Conservation (phyloP, 2,888 invertebrate genomes). For the Agrochola lota region DNA sequence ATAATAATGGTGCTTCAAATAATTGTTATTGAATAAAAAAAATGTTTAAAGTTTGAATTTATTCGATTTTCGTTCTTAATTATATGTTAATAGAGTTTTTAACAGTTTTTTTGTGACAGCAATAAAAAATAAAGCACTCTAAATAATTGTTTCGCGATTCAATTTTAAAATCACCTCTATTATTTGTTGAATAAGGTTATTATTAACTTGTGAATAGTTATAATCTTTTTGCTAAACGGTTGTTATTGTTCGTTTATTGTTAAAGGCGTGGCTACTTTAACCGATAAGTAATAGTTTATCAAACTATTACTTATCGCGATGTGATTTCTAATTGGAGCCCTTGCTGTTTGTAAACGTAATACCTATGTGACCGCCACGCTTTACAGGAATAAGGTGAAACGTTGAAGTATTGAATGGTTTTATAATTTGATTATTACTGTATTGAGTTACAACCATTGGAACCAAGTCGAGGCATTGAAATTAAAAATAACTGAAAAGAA, state of each 20-base stretch:
- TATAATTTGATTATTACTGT: slow-evolving; percentile 6
- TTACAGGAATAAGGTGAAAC: not conserved
- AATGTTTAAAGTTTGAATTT: slow-evolving; percentile 4
- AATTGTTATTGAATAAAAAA: slow-evolving; percentile 62
- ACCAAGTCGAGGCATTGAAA: not conserved
- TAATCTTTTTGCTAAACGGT: slow-evolving; percentile 40
- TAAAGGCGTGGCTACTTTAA: slow-evolving; percentile 65
- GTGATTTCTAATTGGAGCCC: slow-evolving; percentile 56
- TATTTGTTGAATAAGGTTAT: not conserved
- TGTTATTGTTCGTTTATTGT: slow-evolving; percentile 60
- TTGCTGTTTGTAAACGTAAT: slow-evolving; percentile 21
- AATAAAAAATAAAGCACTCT: slow-evolving; percentile 20
- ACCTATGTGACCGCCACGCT: slow-evolving; percentile 16
- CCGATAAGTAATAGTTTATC: slow-evolving; percentile 62
- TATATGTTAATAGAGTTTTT: not conserved
- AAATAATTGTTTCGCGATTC: slow-evolving; percentile 5
- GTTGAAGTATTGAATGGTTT: not conserved
- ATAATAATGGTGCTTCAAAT: slow-evolving; percentile 58
- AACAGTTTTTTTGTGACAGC: not conserved
- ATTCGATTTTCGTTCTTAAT: slow-evolving; percentile 34
- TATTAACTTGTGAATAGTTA: slow-evolving; percentile 17
- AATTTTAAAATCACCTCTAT: slow-evolving; percentile 23
- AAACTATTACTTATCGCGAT: slow-evolving; percentile 59
- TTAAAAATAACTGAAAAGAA: not conserved
- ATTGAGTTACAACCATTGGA: not conserved